These are phyloP conservation scores for Heliconius ismenius DNA, from an alignment of 2,888 invertebrate species.

Conservation along the genomic window DNA sequence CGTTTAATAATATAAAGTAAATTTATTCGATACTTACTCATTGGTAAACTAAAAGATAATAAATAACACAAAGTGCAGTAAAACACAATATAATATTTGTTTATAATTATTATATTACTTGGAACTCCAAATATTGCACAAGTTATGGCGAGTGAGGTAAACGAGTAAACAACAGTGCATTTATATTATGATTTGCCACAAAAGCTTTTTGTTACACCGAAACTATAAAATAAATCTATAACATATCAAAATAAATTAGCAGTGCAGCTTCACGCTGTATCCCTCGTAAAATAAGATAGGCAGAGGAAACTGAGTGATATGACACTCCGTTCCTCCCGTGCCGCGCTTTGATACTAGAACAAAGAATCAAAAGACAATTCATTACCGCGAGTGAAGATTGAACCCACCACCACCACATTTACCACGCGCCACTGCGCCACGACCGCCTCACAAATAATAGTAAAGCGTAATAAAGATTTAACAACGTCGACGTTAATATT, in stretches of 20 bases:
- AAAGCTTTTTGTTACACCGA: slow-evolving; percentile 19
- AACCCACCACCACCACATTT: too few species aligned
- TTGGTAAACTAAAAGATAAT: slow-evolving; percentile 3
- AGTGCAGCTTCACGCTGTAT: not conserved
- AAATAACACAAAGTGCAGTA: slow-evolving; percentile 2
- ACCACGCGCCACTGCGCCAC: too few species aligned
- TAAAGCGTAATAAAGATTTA: not conserved
- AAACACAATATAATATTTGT: slow-evolving; percentile 14
- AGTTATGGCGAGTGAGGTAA: slow-evolving; percentile 20
- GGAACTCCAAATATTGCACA: slow-evolving; percentile 25
- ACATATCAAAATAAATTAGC: too few species aligned
- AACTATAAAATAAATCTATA: too few species aligned
- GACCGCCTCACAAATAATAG: not conserved
- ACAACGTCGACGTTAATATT: slow-evolving; percentile 9
- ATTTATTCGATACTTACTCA: not conserved
- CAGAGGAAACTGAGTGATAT: not conserved
- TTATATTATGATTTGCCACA: slow-evolving; percentile 17
- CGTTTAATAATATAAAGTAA: slow-evolving; percentile 2
- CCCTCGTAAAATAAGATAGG: not conserved
- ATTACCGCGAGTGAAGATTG: too few species aligned
- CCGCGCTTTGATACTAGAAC: too few species aligned
- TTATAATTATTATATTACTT: slow-evolving; percentile 23
- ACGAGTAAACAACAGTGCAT: slow-evolving; percentile 12
- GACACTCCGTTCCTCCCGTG: not conserved
- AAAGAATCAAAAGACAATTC: too few species aligned